These are phyloP conservation scores for Catotricha subobsoleta DNA, from an alignment of 2,888 invertebrate species.

Conservation along the genomic window DNA sequence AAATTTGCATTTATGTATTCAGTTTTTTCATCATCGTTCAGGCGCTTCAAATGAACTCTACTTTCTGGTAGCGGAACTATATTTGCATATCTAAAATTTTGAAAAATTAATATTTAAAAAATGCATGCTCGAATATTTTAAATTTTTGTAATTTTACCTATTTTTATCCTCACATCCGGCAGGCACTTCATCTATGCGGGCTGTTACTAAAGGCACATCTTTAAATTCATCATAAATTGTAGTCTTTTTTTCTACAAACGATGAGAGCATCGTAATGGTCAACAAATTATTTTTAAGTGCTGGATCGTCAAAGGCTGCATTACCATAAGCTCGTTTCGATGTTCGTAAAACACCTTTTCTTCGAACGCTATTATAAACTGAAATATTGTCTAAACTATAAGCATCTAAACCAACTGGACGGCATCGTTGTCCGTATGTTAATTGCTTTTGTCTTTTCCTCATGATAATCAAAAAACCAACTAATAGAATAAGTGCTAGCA, in stretches of 20 bases:
- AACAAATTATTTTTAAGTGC: slow-evolving; percentile 50
- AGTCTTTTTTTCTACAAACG: slow-evolving; percentile 50
- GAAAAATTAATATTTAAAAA: slow-evolving; percentile 6
- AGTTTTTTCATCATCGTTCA: slow-evolving; percentile 56
- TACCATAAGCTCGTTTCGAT: slow-evolving; percentile 76
- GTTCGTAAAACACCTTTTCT: slow-evolving; percentile 55
- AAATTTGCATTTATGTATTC: slow-evolving; percentile 92
- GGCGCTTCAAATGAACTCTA: slow-evolving; percentile 54
- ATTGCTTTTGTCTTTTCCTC: slow-evolving; percentile 61
- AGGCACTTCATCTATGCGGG: slow-evolving; percentile 65
- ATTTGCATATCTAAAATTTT: slow-evolving; percentile 53
- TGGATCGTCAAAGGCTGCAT: slow-evolving; percentile 79
- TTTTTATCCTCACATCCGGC: slow-evolving; percentile 80
- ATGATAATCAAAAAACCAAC: slow-evolving; percentile 58
- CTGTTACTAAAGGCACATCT: slow-evolving; percentile 60
- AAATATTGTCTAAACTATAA: slow-evolving; percentile 78
- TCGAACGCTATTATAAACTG: slow-evolving; percentile 59
- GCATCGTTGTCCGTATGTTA: slow-evolving; percentile 70
- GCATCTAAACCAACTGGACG: slow-evolving; percentile 76
- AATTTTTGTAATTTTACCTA: slow-evolving; percentile 23
- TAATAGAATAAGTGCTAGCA: slow-evolving; percentile 56
- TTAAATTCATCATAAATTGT: slow-evolving; percentile 66
- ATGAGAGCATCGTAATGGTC: slow-evolving; percentile 58
- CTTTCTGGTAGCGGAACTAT: slow-evolving; percentile 88
- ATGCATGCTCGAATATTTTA: not conserved